These are phyloP conservation scores for Acipenser oxyrinchus DNA, from an alignment of 2,797 vertebrate species.

Conservation along the genomic window DNA sequence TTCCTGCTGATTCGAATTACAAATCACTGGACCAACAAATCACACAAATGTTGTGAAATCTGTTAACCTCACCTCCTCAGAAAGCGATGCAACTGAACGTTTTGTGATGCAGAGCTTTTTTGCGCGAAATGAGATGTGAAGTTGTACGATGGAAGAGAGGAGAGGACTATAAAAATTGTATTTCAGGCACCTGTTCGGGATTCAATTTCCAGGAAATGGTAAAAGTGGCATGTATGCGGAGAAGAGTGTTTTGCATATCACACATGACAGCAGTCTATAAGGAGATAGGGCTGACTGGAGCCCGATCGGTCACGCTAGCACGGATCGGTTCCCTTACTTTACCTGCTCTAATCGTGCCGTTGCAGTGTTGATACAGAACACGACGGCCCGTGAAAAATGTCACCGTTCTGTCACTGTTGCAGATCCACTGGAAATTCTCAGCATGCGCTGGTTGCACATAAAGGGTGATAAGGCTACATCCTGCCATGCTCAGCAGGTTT, in stretches of 20 bases:
- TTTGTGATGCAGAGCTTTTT: background rate
- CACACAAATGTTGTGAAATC: no score
- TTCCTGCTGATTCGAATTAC: no score
- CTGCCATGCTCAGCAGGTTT: slow-evolving; percentile 61
- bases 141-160: slow-evolving; percentile 16
- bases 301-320: slow-evolving; percentile 33
- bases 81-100: background rate
- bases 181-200: slow-evolving; percentile 53
- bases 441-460: slow-evolving; percentile 42
- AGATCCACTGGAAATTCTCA: slow-evolving; percentile 52
- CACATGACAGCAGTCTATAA: slow-evolving; percentile 50
- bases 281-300: slow-evolving; percentile 36
- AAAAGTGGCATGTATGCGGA: slow-evolving; percentile 39
- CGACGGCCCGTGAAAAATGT: slow-evolving; percentile 57
- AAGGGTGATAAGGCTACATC: slow-evolving; percentile 54
- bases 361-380: slow-evolving; percentile 60
- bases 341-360: slow-evolving; percentile 49
- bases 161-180: slow-evolving; percentile 47
- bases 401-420: slow-evolving; percentile 45
- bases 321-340: slow-evolving; percentile 41
- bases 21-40: no score
- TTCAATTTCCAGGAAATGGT: slow-evolving; percentile 56
- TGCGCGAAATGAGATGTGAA: slow-evolving; percentile 44
- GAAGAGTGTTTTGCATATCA: slow-evolving; percentile 56
- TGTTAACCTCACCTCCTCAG: no score